Percentiles rank a stretch among this genome's conserved stretches.
phyloP scores from a whole-genome alignment of 2,888 invertebrate genomes.

The Hydropsyche betteni region DNA sequence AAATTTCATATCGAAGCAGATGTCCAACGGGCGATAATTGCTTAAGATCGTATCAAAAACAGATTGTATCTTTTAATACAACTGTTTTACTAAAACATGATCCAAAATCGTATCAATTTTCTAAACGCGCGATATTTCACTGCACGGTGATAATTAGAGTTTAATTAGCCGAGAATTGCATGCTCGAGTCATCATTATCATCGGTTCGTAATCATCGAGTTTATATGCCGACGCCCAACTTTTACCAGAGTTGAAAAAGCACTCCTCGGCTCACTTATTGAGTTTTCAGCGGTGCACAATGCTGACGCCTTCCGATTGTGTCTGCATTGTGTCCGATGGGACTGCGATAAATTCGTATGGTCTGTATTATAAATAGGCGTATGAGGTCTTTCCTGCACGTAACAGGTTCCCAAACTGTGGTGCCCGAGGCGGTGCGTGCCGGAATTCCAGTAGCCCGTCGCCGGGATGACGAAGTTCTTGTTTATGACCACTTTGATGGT shows the following conservation, averaged over 20 bases:
- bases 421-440: constrained; percentile 47
- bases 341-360: too few species aligned
- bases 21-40: constrained; percentile 4
- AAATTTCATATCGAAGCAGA: constrained; percentile 5
- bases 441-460: constrained; percentile 49
- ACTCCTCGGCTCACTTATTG: too few species aligned
- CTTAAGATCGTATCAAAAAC: neutral
- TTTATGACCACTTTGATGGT: constrained; percentile 20
- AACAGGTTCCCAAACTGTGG: constrained; percentile 43
- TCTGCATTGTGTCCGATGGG: too few species aligned
- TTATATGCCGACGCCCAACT: too few species aligned
- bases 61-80: too few species aligned
- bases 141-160: constrained; percentile 1
- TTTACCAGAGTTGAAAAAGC: too few species aligned
- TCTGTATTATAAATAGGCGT: neutral
- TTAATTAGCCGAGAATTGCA: constrained; percentile 14
- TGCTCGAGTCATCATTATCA: neutral
- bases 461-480: constrained; percentile 41
- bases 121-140: constrained; percentile 1
- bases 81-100: too few species aligned
- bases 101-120: neutral
- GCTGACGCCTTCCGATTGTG: too few species aligned
- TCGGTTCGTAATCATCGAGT: neutral
- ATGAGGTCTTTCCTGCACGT: constrained; percentile 3
- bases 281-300: too few species aligned